A percentile compares a stretch with the other conserved stretches of the same genome.
Evolutionary conservation across 2,888 invertebrate species (phyloP).

Genomic region (Drosophila pegasa): DNA sequence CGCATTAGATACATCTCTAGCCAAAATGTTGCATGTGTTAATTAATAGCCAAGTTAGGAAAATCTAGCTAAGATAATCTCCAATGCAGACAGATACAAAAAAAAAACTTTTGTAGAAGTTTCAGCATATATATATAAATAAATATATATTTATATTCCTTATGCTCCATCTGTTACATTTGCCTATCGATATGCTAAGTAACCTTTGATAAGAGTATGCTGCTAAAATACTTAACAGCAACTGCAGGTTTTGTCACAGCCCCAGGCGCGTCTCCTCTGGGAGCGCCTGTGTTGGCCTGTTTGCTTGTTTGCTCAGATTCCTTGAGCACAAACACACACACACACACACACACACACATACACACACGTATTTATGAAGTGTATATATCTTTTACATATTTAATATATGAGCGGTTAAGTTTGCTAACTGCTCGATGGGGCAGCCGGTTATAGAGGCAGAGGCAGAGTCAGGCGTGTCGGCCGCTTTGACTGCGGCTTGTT

Average conservation of each 20-base stretch:
- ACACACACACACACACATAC: background rate
- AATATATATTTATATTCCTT: too few relatives aligned
- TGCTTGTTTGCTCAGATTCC: constrained; percentile 25
- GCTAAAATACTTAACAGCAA: constrained; percentile 11
- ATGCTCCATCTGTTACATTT: too few relatives aligned
- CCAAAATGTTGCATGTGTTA: too few relatives aligned
- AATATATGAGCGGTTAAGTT: constrained; percentile 33
- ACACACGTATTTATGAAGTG: too few relatives aligned
- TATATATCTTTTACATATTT: constrained; percentile 34
- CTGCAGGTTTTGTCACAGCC: constrained; percentile 28
- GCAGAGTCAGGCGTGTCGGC: constrained; percentile 56
- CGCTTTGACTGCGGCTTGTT: constrained; percentile 53
- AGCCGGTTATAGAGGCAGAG: constrained; percentile 58
- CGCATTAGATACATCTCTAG: too few relatives aligned
- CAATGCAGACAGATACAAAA: too few relatives aligned
- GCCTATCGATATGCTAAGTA: background rate
- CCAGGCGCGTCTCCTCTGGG: constrained; percentile 21
- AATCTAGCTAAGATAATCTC: too few relatives aligned
- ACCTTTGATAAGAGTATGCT: background rate
- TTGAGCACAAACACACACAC: constrained; percentile 5
- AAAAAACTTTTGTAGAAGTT: too few relatives aligned
- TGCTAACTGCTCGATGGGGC: constrained; percentile 51
- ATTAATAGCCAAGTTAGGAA: too few relatives aligned
- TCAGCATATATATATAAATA: too few relatives aligned
- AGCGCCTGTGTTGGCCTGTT: constrained; percentile 11